A percentile compares a stretch with the other conserved stretches of the same genome.
phyloP scores from a whole-genome alignment of 2,113 vertebrate genomes.

The Gallinago media region DNA sequence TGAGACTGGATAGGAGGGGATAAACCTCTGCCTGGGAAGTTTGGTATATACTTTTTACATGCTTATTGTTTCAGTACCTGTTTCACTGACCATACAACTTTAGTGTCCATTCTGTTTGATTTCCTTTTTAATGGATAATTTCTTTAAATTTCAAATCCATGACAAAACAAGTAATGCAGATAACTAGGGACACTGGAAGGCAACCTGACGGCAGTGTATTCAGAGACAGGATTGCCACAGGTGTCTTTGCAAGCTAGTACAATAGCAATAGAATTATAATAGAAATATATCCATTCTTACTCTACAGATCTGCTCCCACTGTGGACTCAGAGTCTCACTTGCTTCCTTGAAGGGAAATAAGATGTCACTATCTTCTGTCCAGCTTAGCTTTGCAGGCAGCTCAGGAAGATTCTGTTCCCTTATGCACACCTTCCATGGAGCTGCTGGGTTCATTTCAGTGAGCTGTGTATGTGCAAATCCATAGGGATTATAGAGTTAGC shows the following conservation, averaged over 20 bases:
- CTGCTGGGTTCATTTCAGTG: neutral
- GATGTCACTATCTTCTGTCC: rapidly evolving
- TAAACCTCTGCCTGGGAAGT: neutral
- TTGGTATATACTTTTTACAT: neutral
- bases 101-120: neutral
- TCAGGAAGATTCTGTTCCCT: neutral
- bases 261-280: neutral
- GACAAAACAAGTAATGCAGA: neutral
- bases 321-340: neutral
- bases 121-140: neutral
- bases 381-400: neutral
- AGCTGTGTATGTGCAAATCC: neutral
- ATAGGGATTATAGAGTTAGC: neutral
- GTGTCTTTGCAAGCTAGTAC: neutral
- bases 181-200: neutral
- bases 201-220: neutral
- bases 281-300: neutral
- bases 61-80: neutral
- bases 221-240: neutral
- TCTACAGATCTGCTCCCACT: neutral
- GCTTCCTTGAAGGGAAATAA: neutral
- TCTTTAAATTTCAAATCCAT: neutral
- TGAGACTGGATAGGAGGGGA: neutral
- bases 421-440: neutral
- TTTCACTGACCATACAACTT: neutral